Percentiles rank a stretch among this genome's conserved stretches.
These are phyloP conservation scores for Caenorhabditis sp. DNA, from an alignment of 2,888 invertebrate species.

Conservation along the genomic window DNA sequence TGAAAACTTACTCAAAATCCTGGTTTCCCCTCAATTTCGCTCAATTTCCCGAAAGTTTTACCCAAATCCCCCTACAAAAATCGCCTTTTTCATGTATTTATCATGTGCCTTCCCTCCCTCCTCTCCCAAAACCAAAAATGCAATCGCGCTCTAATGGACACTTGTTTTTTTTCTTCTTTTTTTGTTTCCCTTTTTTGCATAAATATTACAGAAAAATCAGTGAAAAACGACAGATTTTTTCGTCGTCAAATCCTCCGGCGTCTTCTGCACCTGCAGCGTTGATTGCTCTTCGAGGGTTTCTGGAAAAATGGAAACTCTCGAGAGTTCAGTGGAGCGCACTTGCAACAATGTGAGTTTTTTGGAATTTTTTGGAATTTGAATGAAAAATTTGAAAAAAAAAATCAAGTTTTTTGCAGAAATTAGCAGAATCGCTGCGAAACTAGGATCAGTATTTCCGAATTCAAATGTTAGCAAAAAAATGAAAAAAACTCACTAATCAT, in stretches of 20 bases:
- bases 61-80: too few relatives aligned
- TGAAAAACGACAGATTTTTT: not conserved
- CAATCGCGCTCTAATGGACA: not conserved
- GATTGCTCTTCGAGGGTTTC: not conserved
- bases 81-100: not conserved
- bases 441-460: too few relatives aligned
- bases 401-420: too few relatives aligned
- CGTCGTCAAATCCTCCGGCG: not conserved
- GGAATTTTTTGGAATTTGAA: too few relatives aligned
- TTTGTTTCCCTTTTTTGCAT: not conserved
- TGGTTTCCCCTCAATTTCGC: slow-evolving; percentile 3
- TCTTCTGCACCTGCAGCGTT: not conserved
- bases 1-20: not conserved
- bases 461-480: too few relatives aligned
- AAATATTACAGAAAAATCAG: not conserved
- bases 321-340: not conserved
- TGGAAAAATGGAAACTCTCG: not conserved
- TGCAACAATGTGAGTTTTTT: too few relatives aligned
- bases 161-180: not conserved
- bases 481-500: not conserved
- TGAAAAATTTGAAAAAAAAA: too few relatives aligned
- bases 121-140: not conserved
- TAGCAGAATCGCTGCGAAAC: too few relatives aligned
- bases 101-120: slow-evolving; percentile 8
- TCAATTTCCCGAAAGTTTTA: not conserved